Conservation (phyloP, 2,113 vertebrate species). For the Vombatus ursinus region DNA sequence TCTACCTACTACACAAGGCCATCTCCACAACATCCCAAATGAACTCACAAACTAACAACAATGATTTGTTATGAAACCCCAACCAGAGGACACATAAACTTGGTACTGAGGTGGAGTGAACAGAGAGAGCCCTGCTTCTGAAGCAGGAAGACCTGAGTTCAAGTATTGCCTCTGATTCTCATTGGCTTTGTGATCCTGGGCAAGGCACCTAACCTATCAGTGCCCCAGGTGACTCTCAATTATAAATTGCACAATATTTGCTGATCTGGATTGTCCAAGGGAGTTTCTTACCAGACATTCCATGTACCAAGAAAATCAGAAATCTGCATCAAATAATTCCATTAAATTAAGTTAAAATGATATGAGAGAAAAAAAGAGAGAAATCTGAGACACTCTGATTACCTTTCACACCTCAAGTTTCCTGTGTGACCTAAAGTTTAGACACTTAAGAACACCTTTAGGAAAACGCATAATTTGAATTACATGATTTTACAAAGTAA, state of each 20-base stretch:
- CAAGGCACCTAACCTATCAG: background rate
- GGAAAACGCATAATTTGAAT: background rate
- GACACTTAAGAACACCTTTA: background rate
- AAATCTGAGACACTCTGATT: background rate
- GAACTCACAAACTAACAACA: background rate
- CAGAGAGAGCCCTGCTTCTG: background rate
- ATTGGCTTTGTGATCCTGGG: background rate
- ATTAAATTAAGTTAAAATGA: background rate
- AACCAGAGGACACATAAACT: background rate
- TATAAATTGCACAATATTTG: too few relatives aligned
- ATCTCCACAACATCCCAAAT: background rate
- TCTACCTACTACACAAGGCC: background rate
- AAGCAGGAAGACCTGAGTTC: background rate
- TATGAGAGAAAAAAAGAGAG: background rate
- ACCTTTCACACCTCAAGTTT: background rate
- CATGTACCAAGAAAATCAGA: background rate
- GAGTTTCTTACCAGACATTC: background rate
- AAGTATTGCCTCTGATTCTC: background rate
- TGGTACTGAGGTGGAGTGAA: background rate
- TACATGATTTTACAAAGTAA: background rate
- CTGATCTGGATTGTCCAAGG: background rate
- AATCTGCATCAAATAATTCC: background rate
- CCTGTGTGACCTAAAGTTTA: background rate
- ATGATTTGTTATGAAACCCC: background rate
- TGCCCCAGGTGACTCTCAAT: background rate